Conservation (phyloP, 2,113 vertebrate genomes). For the Variabilichromis moorii region DNA sequence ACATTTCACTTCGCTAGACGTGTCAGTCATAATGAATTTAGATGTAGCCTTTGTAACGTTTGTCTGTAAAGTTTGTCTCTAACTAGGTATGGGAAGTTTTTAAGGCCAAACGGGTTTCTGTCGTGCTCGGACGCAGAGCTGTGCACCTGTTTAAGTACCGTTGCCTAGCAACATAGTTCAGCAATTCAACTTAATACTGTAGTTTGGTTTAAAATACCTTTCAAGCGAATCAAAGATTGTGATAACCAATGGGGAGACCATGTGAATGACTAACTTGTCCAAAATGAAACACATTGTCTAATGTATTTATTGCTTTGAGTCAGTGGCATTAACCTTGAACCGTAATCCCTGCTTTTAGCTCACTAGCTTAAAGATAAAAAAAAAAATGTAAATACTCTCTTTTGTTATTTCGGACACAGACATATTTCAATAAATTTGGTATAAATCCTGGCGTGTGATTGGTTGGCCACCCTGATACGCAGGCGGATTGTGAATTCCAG, state of each 20-base stretch:
- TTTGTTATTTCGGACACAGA: rapidly evolving
- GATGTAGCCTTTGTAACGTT: neutral
- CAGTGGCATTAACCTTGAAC: neutral
- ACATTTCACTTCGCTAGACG: neutral
- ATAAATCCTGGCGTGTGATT: slow-evolving; percentile 17
- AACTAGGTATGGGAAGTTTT: neutral
- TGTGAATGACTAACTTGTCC: neutral
- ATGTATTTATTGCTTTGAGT: neutral
- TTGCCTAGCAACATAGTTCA: slow-evolving; percentile 26
- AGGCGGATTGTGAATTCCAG: slow-evolving; percentile 34
- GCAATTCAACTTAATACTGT: neutral
- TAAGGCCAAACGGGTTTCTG: neutral
- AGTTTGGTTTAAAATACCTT: neutral
- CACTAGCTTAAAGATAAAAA: neutral
- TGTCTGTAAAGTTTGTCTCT: neutral
- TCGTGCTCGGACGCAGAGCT: rapidly evolving
- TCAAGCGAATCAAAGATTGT: neutral
- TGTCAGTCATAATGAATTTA: neutral
- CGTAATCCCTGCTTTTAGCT: neutral
- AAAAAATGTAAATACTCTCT: neutral
- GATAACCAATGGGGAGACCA: neutral
- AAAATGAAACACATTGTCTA: neutral
- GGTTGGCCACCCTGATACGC: slow-evolving; percentile 20
- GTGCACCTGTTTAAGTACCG: neutral
- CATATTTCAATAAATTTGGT: neutral